Evolutionary conservation across 2,888 invertebrate genomes (phyloP), one percentile per base, ranked within the genome.

Genomic region (Aphelenchoides bicaudatus): DNA sequence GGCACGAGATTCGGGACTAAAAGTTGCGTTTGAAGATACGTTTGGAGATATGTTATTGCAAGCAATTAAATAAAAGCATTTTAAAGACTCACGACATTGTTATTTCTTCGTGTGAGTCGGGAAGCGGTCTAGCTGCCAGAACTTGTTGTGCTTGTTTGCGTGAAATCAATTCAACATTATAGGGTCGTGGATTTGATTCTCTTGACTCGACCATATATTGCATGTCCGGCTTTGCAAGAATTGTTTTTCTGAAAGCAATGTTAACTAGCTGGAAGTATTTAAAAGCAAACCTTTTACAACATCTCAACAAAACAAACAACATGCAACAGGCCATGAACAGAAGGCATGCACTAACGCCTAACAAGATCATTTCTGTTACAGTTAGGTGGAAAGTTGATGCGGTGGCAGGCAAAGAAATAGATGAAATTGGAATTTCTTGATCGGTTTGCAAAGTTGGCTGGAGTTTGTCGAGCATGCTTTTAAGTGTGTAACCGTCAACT

Each of bases 121-220:
- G 75, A 43, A 74, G 43, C 23, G 66, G 65, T 43, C 68, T 62
- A 30, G 59, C 60, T 1, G 72, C 60, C 3, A 74, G 58, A 1
- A 73, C 66, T 29, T 59, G 71, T 54, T 77, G 76, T 5, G 78
- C 78, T 6, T 68, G 72, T 6, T 62, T 60, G 25, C 78, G 50
- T 8, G 72, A 63, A 47, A 78, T 67, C 29, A 69, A 62, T 48
- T 72, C 71, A 6, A 78, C 76, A 54, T 78, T 75, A 59, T 77
- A 78, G 1, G 78, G 78, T 13, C 74, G 58, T 10, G 78, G 78
- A 1, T 73, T 72, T 3, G 66, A 64, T 10, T 68, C 62, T 5
- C 58, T 51, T 23, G 65, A 67, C 51, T 71, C 70, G 39, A 74
- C 67, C 78, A 78, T 78, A 58, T 78, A 78, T 34, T 71, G 70